Base-by-base conservation (phyloP, 2,888 invertebrate genomes). In the Rambutsinella grinnellia region DNA sequence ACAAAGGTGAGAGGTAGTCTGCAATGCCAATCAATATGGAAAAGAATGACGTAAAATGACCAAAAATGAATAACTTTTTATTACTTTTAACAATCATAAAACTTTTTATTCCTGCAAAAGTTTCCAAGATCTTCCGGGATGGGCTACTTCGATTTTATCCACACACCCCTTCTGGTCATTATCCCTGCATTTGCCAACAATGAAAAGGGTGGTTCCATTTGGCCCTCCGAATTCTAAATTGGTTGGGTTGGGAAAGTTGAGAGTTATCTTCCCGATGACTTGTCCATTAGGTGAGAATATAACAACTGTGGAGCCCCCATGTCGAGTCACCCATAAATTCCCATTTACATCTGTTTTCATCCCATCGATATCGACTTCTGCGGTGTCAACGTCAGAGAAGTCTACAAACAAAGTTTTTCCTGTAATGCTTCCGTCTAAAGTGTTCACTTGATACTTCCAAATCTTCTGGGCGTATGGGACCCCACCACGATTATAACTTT, bases 221-320 rank as follows among this genome's bases (percentile, higher is more conserved):
- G 67, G 69, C 21, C 79, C 79, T n/a, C 79, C 80, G 27, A 81
- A 79, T 57, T 81, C 80, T 21, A 81, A 44, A 63, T 81, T 81
- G 2, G 81, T 81, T 5, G 81, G 81, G 57, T 80, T 81, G 3
- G 77, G 70, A 49, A 81, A 81, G 47, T 61, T 76, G 10, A 81
- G 47, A 10, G 67, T 56, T 49, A 81, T 75, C 51, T 74, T 74
- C 17, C 75, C 77, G 53, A 79, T 58, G 17, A 78, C 56, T n/a
- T 36, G 26, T 8, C 79, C 81, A 24, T 62, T 19, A 1, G 69
- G 47, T 2, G 49, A 58, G 24, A 81, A 78, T 10, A 79, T 54
- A 3, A 77, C 62, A 13, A 81, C 80, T 47, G 79, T 44, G 6
- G 65, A 49, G 10, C 81, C 81, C 13, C 77, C 80, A 67, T 80